Base-by-base conservation (phyloP, 2,797 vertebrate species). In the Oryzias dopingdopingensis region DNA sequence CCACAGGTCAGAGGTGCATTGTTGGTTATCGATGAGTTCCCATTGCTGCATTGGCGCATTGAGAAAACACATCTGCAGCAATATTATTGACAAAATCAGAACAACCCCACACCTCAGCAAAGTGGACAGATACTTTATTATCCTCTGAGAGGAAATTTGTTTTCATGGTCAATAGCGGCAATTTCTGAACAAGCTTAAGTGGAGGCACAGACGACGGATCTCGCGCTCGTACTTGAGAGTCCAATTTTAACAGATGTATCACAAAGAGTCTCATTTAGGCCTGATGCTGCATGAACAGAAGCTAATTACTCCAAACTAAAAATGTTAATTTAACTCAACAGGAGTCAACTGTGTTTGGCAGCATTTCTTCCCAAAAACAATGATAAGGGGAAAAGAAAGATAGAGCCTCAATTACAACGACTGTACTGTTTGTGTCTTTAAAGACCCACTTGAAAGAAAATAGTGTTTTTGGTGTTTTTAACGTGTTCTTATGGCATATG, bases 71-170 rank as follows among this genome's bases (percentile, higher is more conserved):
- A 67, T 84, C 67, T 75, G 76, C 79, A 80, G 44, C 16, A 71
- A 80, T 79, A 70, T 80, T 86, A 86, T 86, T 81, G 85, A 88
- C 82, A 80, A 64, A 72, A 67, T 62, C 70, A 62, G 70, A 43
- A 45, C 46, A 75, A 59, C 18, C 37, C 51, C 50, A 60, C 67
- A 67, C 77, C 62, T 76, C 75, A 47, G 66, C 67, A 70, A 85
- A 85, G 76, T 77, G 76, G 82, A 80, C 72, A 76, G 62, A 77
- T 81, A 77, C 81, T 84, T 82, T 80, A 83, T 87, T 86, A 82
- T 84, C 73, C 59, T 63, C 65, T 24, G 63, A 83, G 76, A 81
- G 79, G 68, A 84, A 86, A 83, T 85, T 83, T 8, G 7, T 78
- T 82, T 73, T 79, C 59, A 42, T 62, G 68, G 76, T 85, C 83